Evolutionary conservation across 2,113 vertebrate genomes (phyloP), one percentile per base, ranked within the genome.

Genomic region (Cavia aperea): DNA sequence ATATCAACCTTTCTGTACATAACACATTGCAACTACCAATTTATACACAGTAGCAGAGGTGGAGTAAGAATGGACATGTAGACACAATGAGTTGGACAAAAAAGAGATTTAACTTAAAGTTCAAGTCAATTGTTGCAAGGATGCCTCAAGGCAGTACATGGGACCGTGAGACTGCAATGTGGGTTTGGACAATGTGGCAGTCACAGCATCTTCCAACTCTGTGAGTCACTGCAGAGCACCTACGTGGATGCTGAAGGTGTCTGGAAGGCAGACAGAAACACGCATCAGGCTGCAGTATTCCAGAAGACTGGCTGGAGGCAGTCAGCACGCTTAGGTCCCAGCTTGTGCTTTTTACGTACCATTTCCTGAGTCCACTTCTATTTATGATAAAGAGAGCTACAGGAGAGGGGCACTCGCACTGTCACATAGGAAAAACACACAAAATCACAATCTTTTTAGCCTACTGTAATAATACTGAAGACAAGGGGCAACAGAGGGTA

Each of bases 61-160:
- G 31, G 15, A 13, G 15, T 75, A 15, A 81, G 9, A 77, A 54
- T 0, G 6, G 56, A 75, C 33, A 21, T 2, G 8, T 0, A 39
- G 4, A 54, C 36, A 31, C 15, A 68, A 58, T 8, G 10, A 6
- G 29, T 16, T 43, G 39, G 75, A 79, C 29, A 79, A 60, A 13
- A 36, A n/a, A 56, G 19, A 58, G 16, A 81, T 36, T 92, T 36
- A 51, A 94, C 86, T 65, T 77, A 73, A 88, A 82, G 21, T 36
- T 81, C 78, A 56, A 86, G 62, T 86, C 29, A 43, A 68, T 7
- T 3, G 13, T 3, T 31, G 21, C 14, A 87, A 86, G 87, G 72
- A 56, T 9, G 58, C 18, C 72, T 39, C 46, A 2, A 15, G 51
- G 31, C 29, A 49, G 36, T 36, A n/a, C 6, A 13, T 8, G 13